phyloP scores from a whole-genome alignment of 2,113 vertebrate species.

The Zonotrichia leucophrys region DNA sequence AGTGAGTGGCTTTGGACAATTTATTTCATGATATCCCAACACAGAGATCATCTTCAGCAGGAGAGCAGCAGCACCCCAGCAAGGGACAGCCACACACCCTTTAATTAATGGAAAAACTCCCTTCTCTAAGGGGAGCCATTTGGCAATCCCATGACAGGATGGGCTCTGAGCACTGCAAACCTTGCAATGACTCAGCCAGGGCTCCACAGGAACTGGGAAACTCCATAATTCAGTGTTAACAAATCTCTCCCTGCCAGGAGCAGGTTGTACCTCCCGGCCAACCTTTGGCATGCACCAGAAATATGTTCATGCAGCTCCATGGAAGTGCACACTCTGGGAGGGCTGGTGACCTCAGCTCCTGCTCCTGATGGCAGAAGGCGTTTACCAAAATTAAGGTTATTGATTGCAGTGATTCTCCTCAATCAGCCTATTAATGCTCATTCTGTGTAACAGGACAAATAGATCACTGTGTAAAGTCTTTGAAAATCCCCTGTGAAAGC shows the following conservation, averaged over 20 bases:
- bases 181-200: not conserved
- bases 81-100: not conserved
- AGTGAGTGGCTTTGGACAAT: not conserved
- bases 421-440: slow-evolving; percentile 65
- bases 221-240: not conserved
- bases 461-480: slow-evolving; percentile 77
- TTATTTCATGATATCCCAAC: not conserved
- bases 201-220: not conserved
- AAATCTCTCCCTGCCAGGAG: not conserved
- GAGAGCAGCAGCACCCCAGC: not conserved
- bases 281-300: slow-evolving; percentile 11
- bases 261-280: not conserved
- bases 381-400: slow-evolving; percentile 73
- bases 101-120: not conserved
- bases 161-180: not conserved
- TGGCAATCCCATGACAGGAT: fast-evolving
- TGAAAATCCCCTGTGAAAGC: slow-evolving; percentile 76
- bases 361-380: slow-evolving; percentile 26
- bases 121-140: not conserved
- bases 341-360: slow-evolving; percentile 25
- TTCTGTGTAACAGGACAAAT: slow-evolving; percentile 79
- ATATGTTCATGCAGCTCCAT: not conserved
- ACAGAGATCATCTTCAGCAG: not conserved
- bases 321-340: not conserved
- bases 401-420: slow-evolving; percentile 59